Evolutionary conservation across 2,888 invertebrate species (phyloP), one percentile per base, ranked within the genome.

Genomic region (Antitype chi): DNA sequence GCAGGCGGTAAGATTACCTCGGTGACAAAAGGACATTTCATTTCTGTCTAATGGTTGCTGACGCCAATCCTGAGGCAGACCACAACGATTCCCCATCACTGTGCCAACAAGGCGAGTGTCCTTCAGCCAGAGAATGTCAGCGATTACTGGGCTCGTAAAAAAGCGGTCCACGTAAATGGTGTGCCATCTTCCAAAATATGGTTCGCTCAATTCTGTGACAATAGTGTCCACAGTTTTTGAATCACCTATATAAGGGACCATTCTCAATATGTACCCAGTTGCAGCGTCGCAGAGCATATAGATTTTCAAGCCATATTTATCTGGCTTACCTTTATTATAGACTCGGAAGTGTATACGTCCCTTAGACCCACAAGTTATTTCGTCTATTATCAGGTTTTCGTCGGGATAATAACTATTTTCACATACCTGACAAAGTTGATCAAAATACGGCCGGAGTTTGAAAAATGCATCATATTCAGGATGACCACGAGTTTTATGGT

Each of bases 241-340:
- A 11, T 68, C 68, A 11, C 68, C 68, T 68, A 20, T 68, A 6
- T 68, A 68, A 11, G 68, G 55, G 11, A 68, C 68, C 55, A 68
- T 68, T 9, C 38, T 9, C 55, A 68, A 32, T 49, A 59, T 47
- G 47, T 84, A 84, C 23, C 84, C 84, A 9, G 84, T 76, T 60
- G 43, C 71, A 3, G 83, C 78, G 64, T 82, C 78, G 47, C 76
- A 79, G 52, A 82, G 70, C 78, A 83, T 81, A 70, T 83, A 83
- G 15, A 83, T 38, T 74, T 83, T 83, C 74, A 77, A 75, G n/a
- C 81, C 81, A 68, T 79, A 76, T 75, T 80, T 81, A 64, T 81
- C 76, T 17, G 84, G 81, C 73, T 81, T 84, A 74, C 78, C 74
- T 68, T 68, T 68, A 6, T 68, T 68, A 55, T 68, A 55, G n/a